phyloP scores from a whole-genome alignment of 2,113 vertebrate species.

The Chaenocephalus aceratus region DNA sequence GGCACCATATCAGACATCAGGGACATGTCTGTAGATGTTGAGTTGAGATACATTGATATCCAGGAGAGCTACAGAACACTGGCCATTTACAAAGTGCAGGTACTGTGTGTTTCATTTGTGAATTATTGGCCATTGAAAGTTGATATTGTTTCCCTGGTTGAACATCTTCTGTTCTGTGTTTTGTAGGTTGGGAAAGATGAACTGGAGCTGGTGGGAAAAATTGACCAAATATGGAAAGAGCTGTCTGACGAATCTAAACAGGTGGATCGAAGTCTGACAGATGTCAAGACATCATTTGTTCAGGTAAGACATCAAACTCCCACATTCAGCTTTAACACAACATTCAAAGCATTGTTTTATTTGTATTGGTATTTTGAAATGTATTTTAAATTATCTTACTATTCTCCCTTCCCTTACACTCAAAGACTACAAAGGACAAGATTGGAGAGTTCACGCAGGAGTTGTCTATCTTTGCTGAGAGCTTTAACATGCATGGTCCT shows the following conservation, averaged over 20 bases:
- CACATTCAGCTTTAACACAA: not conserved
- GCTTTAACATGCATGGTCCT: conserved; percentile 88
- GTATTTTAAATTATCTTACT: not conserved
- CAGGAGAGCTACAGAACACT: conserved; percentile 93
- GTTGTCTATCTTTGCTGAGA: conserved; percentile 84
- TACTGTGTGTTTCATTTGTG: conserved; percentile 69
- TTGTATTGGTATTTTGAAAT: not conserved
- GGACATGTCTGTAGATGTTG: conserved; percentile 87
- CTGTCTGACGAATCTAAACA: conserved; percentile 85
- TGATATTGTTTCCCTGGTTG: not conserved
- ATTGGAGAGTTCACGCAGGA: conserved; percentile 83
- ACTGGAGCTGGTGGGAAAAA: conserved; percentile 72
- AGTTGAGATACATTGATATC: conserved; percentile 87
- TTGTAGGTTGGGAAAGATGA: conserved; percentile 86
- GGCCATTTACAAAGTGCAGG: conserved; percentile 86
- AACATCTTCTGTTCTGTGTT: not conserved
- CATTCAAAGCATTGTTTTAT: not conserved
- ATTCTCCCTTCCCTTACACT: not conserved
- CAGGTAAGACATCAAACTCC: conserved; percentile 80
- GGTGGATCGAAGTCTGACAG: conserved; percentile 85
- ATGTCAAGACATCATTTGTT: conserved; percentile 89
- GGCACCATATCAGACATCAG: conserved; percentile 87
- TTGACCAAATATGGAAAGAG: conserved; percentile 84
- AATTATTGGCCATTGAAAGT: not conserved
- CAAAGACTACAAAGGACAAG: conserved; percentile 88